A percentile compares a stretch with the other conserved stretches of the same genome.
phyloP scores from a whole-genome alignment of 2,888 invertebrate genomes.

The Drepanosiphum platanoidis region DNA sequence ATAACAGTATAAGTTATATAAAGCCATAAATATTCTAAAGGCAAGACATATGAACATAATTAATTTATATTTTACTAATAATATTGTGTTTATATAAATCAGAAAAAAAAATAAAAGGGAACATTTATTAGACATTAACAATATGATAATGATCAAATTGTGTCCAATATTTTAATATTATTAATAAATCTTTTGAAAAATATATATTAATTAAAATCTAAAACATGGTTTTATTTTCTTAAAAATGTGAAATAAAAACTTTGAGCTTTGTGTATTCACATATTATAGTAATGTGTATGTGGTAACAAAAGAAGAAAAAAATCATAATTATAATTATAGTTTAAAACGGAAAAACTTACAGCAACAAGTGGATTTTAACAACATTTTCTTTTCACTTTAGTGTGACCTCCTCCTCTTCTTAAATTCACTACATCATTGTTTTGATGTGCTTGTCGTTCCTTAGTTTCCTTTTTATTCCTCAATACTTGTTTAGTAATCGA shows the following conservation, averaged over 20 bases:
- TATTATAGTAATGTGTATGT: slow-evolving; percentile 54
- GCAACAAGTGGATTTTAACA: slow-evolving; percentile 65
- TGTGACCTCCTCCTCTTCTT: slow-evolving; percentile 71
- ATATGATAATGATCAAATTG: slow-evolving; percentile 29
- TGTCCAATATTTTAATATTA: slow-evolving; percentile 22
- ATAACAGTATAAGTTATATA: not conserved
- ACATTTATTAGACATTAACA: slow-evolving; percentile 14
- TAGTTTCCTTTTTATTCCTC: slow-evolving; percentile 83
- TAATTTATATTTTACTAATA: slow-evolving; percentile 41
- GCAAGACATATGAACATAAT: slow-evolving; percentile 42
- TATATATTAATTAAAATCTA: slow-evolving; percentile 22
- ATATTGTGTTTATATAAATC: slow-evolving; percentile 36
- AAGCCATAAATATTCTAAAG: slow-evolving; percentile 48
- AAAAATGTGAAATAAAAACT: slow-evolving; percentile 49
- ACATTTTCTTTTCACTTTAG: slow-evolving; percentile 66
- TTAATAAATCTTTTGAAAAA: slow-evolving; percentile 5
- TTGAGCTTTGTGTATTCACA: slow-evolving; percentile 61
- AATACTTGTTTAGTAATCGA: slow-evolving; percentile 83
- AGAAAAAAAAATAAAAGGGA: slow-evolving; percentile 32
- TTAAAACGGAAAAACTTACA: slow-evolving; percentile 59
- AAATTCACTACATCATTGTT: slow-evolving; percentile 77
- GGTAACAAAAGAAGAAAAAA: slow-evolving; percentile 57
- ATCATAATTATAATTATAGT: slow-evolving; percentile 47
- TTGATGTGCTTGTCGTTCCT: slow-evolving; percentile 78
- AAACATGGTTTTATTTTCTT: slow-evolving; percentile 35